Evolutionary conservation across 1,140 invertebrate species (phyloP), one percentile per base, ranked within the genome.

Genomic region (Antheraea pernyi): DNA sequence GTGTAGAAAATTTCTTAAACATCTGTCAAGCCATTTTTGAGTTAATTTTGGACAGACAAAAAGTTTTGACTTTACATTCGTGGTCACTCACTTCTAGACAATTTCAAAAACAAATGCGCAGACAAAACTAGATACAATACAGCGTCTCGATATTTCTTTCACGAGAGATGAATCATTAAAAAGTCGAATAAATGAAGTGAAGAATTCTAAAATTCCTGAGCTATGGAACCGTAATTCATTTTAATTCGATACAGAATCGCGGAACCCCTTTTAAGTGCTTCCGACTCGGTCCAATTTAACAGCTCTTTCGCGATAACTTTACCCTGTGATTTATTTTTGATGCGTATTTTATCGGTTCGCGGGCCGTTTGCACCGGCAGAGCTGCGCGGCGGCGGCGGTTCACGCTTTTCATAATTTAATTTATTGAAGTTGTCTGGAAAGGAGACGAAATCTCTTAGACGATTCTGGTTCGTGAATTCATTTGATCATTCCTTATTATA

Each of bases 241-340:
- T 53, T 53, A 53, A 53, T 16, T 53, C 46, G 46, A 53, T 16
- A 53, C 46, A 53, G 46, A 53, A 53, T 53, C 46, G 13, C 16
- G 46, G 46, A 53, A 53, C 46, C 46, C 46, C 16, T 53, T 53
- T 53, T 53, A 53, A 53, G 46, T 53, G 46, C 16, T 53, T 53
- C 46, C 46, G 46, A 53, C 46, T 53, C 46, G 46, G 46, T 53
- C 46, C 46, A 53, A 53, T 53, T 53, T 53, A 53, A 53, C 46
- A 53, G 46, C 46, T 53, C 46, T 53, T 53, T 53, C 46, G 46
- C 46, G 46, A 53, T 53, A 53, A 53, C 46, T 53, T 53, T 53
- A 53, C 46, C 5, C 16, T 53, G 46, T 53, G 46, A 53, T 53
- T 53, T 53, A 53, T 53, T 53, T 53, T 53, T 53, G 46, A 53